Conservation (phyloP, 2,888 invertebrate genomes). For the Quadriops clusia region DNA sequence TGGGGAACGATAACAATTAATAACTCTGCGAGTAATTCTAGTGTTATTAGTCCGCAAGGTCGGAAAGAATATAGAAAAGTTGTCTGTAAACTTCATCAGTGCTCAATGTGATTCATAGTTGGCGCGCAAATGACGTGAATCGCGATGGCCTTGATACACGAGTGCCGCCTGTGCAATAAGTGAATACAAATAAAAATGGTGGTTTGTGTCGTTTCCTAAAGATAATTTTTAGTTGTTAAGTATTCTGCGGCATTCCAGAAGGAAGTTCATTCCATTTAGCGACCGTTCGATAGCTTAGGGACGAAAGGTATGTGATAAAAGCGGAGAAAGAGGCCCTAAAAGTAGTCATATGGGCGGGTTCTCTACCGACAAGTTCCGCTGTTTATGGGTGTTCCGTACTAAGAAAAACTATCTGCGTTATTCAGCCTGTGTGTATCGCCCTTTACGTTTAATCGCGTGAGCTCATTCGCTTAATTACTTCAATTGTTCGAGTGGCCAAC, state of each 20-base stretch:
- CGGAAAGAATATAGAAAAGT: neutral
- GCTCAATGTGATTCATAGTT: constrained; percentile 20
- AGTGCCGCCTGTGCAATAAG: constrained; percentile 22
- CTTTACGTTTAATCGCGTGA: constrained; percentile 25
- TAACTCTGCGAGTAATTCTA: too few relatives aligned
- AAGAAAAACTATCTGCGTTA: constrained; percentile 10
- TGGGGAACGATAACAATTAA: too few relatives aligned
- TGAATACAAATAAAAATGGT: constrained; percentile 31
- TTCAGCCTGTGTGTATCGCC: constrained; percentile 1
- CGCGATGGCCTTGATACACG: constrained; percentile 17
- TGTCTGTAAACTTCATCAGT: too few relatives aligned
- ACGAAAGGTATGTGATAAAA: constrained; percentile 14
- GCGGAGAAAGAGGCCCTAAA: neutral
- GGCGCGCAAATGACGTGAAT: constrained; percentile 16
- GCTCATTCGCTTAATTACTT: constrained; percentile 27
- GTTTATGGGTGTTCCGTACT: constrained; percentile 31
- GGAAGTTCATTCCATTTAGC: constrained; percentile 12
- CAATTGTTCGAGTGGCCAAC: too few relatives aligned
- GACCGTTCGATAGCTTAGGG: constrained; percentile 8
- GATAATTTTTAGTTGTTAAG: constrained; percentile 13
- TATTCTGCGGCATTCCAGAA: constrained; percentile 14
- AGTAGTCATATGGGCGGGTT: constrained; percentile 25
- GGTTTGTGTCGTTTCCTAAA: constrained; percentile 21
- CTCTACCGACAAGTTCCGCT: constrained; percentile 15
- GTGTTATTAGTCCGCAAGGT: too few relatives aligned